phyloP scores from a whole-genome alignment of 1,140 invertebrate genomes.

The Zaprionus tsacasi region DNA sequence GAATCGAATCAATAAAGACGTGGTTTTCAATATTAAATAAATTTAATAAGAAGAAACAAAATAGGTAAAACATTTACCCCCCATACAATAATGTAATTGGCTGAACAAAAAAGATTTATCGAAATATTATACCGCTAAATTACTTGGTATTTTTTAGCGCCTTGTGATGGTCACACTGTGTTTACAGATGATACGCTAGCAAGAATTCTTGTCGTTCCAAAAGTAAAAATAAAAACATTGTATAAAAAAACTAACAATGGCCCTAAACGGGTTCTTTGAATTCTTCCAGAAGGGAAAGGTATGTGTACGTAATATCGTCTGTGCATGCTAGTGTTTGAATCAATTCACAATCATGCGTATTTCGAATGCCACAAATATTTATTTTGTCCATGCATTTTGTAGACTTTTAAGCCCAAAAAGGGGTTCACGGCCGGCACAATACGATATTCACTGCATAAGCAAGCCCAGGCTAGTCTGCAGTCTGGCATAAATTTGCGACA shows the following conservation, averaged over 20 bases:
- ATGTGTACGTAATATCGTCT: conserved; percentile 13
- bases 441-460: conserved; percentile 96
- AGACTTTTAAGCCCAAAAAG: conserved; percentile 96
- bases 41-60: background rate
- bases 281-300: conserved; percentile 94
- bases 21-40: background rate
- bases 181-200: conserved; percentile 31
- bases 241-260: conserved; percentile 83
- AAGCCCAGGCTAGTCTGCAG: conserved; percentile 96
- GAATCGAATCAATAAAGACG: background rate
- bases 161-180: conserved; percentile 27
- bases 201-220: conserved; percentile 19
- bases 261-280: conserved; percentile 90
- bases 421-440: conserved; percentile 95
- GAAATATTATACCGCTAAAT: background rate
- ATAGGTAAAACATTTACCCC: background rate
- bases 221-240: conserved; percentile 12
- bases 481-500: conserved; percentile 96
- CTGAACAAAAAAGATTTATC: background rate
- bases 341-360: conserved; percentile 9
- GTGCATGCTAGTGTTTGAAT: background rate
- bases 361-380: conserved; percentile 14
- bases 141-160: conserved; percentile 16
- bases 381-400: conserved; percentile 46
- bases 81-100: background rate